Evolutionary conservation across 2,888 invertebrate genomes (phyloP), one percentile per base, ranked within the genome.

Genomic region (Latheticus oryzae): DNA sequence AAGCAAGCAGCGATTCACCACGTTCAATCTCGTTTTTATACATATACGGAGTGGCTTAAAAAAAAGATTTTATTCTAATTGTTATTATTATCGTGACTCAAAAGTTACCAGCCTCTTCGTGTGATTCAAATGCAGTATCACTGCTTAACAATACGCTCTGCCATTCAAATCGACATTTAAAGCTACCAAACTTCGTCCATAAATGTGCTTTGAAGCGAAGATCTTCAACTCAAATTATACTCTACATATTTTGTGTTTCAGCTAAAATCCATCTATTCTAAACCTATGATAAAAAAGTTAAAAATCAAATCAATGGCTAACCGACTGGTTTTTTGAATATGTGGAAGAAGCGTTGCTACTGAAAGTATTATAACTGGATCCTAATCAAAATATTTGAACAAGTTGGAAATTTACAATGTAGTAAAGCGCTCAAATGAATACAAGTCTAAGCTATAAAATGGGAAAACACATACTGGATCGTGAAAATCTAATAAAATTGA

Each of bases 341-440:
- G n/a, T n/a, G n/a, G n/a, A n/a, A n/a, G n/a, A n/a, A n/a, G n/a
- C n/a, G n/a, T n/a, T n/a, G 38, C 8, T 42, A 15, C 16, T 26
- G 24, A 13, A 40, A 40, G 12, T n/a, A 11, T 23, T 40, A 43
- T 30, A 43, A 43, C 28, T 30, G 30, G 28, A 30, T 42, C 28
- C 17, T n/a, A 16, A 5, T 33, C 23, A 37, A 50, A 50, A 50
- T 26, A 33, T 50, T 37, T 50, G 50, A 50, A 37, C 50, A 37
- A 37, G 37, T 50, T 9, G 5, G 16, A 42, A 33, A 47, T 54
- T 54, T 54, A 54, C 45, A 40, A 17, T 32, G 48, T 26, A 37
- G 42, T 56, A 56, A 56, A 56, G 26, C 26, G 26, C 11, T 17
- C 47, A 55, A 55, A 55, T 48, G 37, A 56, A 32, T 50, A 33